These are phyloP conservation scores for Barypeithes pellucidus DNA, from an alignment of 2,888 invertebrate species.

Conservation along the genomic window DNA sequence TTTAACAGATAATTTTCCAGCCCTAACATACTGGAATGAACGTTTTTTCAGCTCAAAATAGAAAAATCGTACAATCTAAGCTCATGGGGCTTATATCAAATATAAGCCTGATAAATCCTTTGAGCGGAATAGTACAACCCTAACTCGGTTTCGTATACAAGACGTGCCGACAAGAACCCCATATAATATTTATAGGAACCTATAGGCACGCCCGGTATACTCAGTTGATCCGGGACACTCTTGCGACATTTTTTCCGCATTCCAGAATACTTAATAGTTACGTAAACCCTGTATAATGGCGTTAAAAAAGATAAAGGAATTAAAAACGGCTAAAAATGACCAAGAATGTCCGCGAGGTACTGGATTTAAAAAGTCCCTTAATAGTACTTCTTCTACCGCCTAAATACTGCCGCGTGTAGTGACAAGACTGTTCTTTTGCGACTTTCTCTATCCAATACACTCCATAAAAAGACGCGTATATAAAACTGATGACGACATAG, in stretches of 20 bases:
- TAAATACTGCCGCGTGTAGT: too few species aligned
- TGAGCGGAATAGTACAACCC: constrained; percentile 39
- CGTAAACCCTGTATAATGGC: constrained; percentile 40
- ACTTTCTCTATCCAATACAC: constrained; percentile 11
- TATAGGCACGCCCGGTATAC: not conserved
- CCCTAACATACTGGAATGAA: constrained; percentile 43
- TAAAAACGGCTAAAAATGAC: constrained; percentile 18
- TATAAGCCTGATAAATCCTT: constrained; percentile 33
- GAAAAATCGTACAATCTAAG: constrained; percentile 24
- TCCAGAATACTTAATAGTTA: constrained; percentile 31
- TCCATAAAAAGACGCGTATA: constrained; percentile 10
- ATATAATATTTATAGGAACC: not conserved
- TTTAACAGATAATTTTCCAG: constrained; percentile 17
- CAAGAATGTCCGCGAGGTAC: not conserved
- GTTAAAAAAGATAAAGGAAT: constrained; percentile 31
- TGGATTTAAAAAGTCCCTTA: constrained; percentile 3
- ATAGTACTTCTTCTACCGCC: too few species aligned
- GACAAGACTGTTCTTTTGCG: not conserved
- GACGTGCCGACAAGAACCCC: not conserved
- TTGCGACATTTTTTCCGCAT: constrained; percentile 1
- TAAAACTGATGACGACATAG: constrained; percentile 40
- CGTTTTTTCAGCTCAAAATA: constrained; percentile 24
- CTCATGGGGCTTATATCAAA: constrained; percentile 30
- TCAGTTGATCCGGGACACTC: not conserved
- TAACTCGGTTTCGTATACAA: constrained; percentile 19